Conservation (phyloP, 37 sponge, comb jelly and placozoan species). For the Cladorhizidae sp. region DNA sequence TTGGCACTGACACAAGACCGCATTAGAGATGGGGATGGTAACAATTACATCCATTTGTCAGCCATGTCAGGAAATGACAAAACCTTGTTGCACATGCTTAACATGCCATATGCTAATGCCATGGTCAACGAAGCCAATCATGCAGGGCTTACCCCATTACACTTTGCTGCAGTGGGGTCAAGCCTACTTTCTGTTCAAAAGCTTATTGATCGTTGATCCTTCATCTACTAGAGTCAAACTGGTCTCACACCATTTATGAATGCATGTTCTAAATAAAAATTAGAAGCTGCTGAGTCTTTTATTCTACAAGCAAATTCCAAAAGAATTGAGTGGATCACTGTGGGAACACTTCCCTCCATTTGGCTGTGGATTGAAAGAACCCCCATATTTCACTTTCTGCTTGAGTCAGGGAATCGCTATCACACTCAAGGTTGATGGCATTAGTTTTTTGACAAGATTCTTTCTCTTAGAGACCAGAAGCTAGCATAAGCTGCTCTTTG, state of each 20-base stretch:
- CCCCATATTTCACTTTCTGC: slow-evolving; percentile 29
- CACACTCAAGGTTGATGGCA: slow-evolving; percentile 57
- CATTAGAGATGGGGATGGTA: slow-evolving; percentile 28
- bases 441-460: slow-evolving; percentile 76
- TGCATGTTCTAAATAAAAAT: slow-evolving; percentile 56
- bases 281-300: slow-evolving; percentile 44
- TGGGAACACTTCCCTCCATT: slow-evolving; percentile 78
- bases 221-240: slow-evolving; percentile 45
- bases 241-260: slow-evolving; percentile 74
- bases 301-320: slow-evolving; percentile 59
- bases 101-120: neutral
- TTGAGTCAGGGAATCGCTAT: slow-evolving; percentile 65
- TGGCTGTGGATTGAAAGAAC: slow-evolving; percentile 57
- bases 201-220: slow-evolving; percentile 72
- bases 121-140: slow-evolving; percentile 66
- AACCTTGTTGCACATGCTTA: slow-evolving; percentile 25
- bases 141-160: slow-evolving; percentile 71
- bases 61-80: slow-evolving; percentile 43
- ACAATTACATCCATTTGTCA: slow-evolving; percentile 64
- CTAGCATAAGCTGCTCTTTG: slow-evolving; percentile 32
- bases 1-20: neutral
- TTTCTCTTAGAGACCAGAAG: slow-evolving; percentile 26
- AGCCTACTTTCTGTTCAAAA: slow-evolving; percentile 36
- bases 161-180: slow-evolving; percentile 54
- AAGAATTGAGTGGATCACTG: slow-evolving; percentile 40